Base-by-base conservation (phyloP, 2,888 invertebrate genomes). In the Acrocera orbiculus region DNA sequence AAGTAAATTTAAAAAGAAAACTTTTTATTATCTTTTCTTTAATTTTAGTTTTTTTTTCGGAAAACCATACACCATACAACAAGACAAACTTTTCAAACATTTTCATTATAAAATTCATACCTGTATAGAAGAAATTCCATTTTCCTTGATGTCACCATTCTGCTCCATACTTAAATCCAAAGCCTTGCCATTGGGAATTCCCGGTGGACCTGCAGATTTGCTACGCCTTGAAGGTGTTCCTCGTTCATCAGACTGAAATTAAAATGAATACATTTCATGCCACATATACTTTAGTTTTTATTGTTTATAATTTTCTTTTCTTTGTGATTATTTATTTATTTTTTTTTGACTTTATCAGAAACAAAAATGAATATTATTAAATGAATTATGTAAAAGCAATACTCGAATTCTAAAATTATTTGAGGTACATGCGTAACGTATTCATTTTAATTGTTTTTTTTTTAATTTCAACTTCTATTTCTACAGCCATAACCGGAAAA, bases 171-270 rank as follows among this genome's bases (percentile, higher is more conserved):
- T 46, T 47, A 49, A 52, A 42, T 55, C 51, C 52, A 47, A 57
- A 40, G 53, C 52, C 41, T 53, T 51, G 43, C 58, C 60, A 49
- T 59, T 60, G 44, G 57, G 51, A 45, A 55, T 51, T 46, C 58
- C 52, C 49, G 62, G 73, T 37, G 78, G 79, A 36, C 79, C 79
- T 56, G 77, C 79, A 31, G 79, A 79, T 66, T 77, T 78, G 70
- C 78, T 79, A 56, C 79, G 73, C 42, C 77, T 64, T 43, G 76
- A 76, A 47, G 74, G 72, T 48, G 73, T 65, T 46, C 64, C 71
- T 47, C 77, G 69, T 54, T 76, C 76, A 57, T 72, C 74, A 48
- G 77, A 77, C 78, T 78, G 65, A 32, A 62, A 62, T 51, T 53
- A 55, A 54, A 54, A 46, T 42, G 39, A 43, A 44, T 46, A 43